Base-by-base conservation (phyloP, 2,113 vertebrate genomes). In the Smithornis capensis region DNA sequence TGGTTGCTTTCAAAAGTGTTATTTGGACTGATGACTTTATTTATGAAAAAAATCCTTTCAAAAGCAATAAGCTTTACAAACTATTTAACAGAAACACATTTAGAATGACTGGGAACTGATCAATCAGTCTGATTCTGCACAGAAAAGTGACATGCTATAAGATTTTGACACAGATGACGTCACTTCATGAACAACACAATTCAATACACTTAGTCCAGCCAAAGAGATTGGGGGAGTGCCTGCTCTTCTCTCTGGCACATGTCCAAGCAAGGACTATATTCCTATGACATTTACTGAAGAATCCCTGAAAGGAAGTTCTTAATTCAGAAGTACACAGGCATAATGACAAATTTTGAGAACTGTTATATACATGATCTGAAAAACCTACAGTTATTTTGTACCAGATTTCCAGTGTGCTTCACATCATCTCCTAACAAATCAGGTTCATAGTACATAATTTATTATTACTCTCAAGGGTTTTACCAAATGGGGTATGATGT, bases 41-140 rank as follows among this genome's bases (percentile, higher is more conserved):
- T 44, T 40, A 10, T 10, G 14, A 49, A 63, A 56, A 53, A 76
- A 77, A 71, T 37, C 16, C 47, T 86, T 83, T 60, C 53, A 52
- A 83, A 96, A 80, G 21, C 69, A 47, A 81, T 64, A 45, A 65
- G 22, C 45, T 78, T 27, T 59, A 50, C 29, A 71, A 90, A 91
- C 63, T 94, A 29, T 83, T 96, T 96, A 94, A 73, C 44, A 90
- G 70, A 78, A 93, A 92, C 65, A 80, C 50, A 52, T 52, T 67
- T 74, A 27, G 42, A 73, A 60, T 4, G 28, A 64, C 53, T 50
- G 59, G 42, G 50, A 92, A 89, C 87, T 94, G 95, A 86, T 80
- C 94, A 94, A 92, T 87, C 92, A 89, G 92, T 65, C 92, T 90
- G 96, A 97, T 78, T n/a, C n/a, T 12, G 12, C 70, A 49, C 63